Conservation (phyloP, 1,140 invertebrate species). For the Platorchestia sp. region DNA sequence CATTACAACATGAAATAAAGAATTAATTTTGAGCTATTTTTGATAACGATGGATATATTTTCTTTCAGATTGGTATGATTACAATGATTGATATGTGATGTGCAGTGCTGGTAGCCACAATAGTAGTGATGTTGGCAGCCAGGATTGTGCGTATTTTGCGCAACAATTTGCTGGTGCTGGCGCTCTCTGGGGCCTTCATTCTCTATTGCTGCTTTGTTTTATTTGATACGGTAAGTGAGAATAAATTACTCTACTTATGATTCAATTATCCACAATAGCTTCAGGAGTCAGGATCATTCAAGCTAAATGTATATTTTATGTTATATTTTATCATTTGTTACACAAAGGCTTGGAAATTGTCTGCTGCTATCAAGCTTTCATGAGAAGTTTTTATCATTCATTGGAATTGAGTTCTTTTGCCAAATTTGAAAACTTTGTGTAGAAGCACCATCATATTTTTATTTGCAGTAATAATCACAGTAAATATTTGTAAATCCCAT, state of each 20-base stretch:
- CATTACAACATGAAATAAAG: too few relatives aligned
- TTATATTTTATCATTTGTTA: neutral
- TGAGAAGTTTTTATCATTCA: neutral
- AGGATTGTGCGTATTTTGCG: conserved; percentile 39
- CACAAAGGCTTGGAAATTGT: neutral
- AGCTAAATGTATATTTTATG: neutral
- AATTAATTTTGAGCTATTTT: too few relatives aligned
- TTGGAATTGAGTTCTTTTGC: neutral
- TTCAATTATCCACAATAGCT: neutral
- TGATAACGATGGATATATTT: too few relatives aligned
- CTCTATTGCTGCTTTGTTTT: conserved; percentile 31
- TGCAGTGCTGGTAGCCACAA: neutral
- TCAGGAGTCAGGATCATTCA: neutral
- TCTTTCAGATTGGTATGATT: neutral
- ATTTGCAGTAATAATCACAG: too few relatives aligned
- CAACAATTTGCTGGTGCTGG: conserved; percentile 11
- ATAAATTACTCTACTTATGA: neutral
- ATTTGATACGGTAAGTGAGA: conserved; percentile 23
- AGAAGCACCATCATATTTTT: too few relatives aligned
- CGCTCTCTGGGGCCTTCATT: neutral
- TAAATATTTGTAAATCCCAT: too few relatives aligned
- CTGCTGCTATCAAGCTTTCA: neutral
- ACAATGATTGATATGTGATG: neutral
- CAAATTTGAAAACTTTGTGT: too few relatives aligned
- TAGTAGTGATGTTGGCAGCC: conserved; percentile 31